Base-by-base conservation (phyloP, 2,888 invertebrate species). In the Luffia ferchaultella region DNA sequence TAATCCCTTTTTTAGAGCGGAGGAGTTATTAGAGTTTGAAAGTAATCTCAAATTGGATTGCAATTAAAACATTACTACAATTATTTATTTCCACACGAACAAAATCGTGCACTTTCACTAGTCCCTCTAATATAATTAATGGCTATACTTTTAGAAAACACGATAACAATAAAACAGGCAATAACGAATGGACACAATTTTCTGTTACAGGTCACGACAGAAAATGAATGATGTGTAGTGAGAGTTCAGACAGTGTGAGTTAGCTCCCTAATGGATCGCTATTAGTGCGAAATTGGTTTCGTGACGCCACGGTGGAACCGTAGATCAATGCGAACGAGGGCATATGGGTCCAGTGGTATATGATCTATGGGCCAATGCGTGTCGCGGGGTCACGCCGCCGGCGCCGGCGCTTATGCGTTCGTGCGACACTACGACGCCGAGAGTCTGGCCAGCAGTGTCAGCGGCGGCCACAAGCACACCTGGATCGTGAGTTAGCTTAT, bases 291-390 rank as follows among this genome's bases (percentile, higher is more conserved):
- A 30, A 30, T 30, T 12, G 30, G 3, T 30, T 12, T 30, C 30
- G 30, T 30, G 30, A 30, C 30, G 30, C 5, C 30, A 7, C 5
- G 5, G 30, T 12, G 3, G 5, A n/a, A n/a, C n/a, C n/a, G n/a
- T n/a, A 30, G 30, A 12, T 3, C 5, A 3, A 3, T 12, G 12
- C 30, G 30, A 30, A 12, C 30, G 30, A 12, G 30, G 5, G 30
- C 30, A 12, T 12, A 30, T 30, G 30, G 30, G 30, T 3, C 30
- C 12, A 30, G 30, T 12, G 30, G 30, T 12, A 12, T 12, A 12
- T 30, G 30, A 30, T 30, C 65, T 88, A 90, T 90, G 90, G 90
- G 90, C 88, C 90, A 90, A 90, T 90, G 90, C 85, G 88, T 89
- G 82, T 90, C 90, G 82, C 88, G 89, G 77, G 76, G 76, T 63